A percentile compares a stretch with the other conserved stretches of the same genome.
Evolutionary conservation across 1,140 invertebrate species (phyloP).

Genomic region (Atopsyche davidsoni): DNA sequence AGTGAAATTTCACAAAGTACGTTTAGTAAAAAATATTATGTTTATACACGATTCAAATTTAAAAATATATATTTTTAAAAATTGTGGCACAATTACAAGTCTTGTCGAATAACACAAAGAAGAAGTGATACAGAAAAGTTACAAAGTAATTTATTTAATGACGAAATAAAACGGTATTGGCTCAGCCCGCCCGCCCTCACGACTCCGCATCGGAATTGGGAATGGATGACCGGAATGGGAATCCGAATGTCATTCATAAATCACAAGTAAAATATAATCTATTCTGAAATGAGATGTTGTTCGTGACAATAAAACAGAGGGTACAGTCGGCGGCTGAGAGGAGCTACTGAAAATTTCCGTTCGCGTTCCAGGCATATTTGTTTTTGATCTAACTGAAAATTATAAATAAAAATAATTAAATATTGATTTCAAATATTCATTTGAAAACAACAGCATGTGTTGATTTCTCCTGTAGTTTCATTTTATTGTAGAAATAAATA

Average conservation of each 20-base stretch:
- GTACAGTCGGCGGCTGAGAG: conserved; percentile 17
- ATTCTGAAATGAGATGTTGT: conserved; percentile 31
- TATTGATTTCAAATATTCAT: no score
- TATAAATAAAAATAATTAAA: no score
- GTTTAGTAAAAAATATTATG: neutral
- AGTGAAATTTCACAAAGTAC: neutral
- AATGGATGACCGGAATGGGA: conserved; percentile 31
- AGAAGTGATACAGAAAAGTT: neutral
- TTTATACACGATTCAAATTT: neutral
- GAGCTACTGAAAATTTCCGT: no score
- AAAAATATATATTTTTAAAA: no score
- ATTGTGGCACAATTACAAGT: no score
- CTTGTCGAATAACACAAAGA: neutral
- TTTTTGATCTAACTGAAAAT: no score
- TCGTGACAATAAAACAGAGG: conserved; percentile 30
- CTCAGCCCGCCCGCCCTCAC: conserved; percentile 11
- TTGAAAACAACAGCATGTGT: no score
- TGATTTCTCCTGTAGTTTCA: no score
- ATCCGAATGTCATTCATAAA: conserved; percentile 32
- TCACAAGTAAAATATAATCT: conserved; percentile 32
- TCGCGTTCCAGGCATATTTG: no score
- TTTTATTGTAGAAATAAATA: no score
- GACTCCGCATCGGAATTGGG: conserved; percentile 31
- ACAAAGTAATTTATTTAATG: neutral
- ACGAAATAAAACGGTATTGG: neutral